Percentiles rank a stretch among this genome's conserved stretches.
Evolutionary conservation across 2,888 invertebrate species (phyloP).

Genomic region (Tipula helvola): DNA sequence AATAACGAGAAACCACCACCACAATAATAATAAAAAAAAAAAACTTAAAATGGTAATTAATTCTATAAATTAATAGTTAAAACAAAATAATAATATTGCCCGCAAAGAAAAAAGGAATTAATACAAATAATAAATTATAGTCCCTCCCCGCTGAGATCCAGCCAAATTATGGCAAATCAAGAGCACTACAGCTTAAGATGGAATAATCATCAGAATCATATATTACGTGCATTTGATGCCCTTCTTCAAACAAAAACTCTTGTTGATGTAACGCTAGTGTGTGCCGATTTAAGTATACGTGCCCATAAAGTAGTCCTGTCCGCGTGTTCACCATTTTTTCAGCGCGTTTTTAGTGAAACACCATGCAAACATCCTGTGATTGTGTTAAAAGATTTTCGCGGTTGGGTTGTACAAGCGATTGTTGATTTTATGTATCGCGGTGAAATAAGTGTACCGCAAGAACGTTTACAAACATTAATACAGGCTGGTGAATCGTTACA

Average conservation of each 20-base stretch:
- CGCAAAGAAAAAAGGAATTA: not conserved
- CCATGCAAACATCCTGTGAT: constrained; percentile 91
- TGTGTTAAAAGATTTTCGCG: constrained; percentile 78
- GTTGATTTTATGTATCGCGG: constrained; percentile 92
- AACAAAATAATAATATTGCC: not conserved
- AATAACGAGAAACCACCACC: constrained; percentile 10
- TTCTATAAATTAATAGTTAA: not conserved
- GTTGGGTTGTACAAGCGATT: constrained; percentile 79
- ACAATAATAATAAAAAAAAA: not conserved
- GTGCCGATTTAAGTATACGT: constrained; percentile 70
- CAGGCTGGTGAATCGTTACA: constrained; percentile 80
- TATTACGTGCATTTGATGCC: constrained; percentile 79
- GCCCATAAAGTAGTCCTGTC: constrained; percentile 88
- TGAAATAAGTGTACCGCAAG: constrained; percentile 78
- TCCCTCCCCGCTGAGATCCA: not conserved
- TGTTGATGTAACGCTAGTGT: constrained; percentile 83
- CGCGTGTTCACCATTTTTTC: constrained; percentile 80
- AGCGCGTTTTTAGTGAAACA: constrained; percentile 77
- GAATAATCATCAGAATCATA: constrained; percentile 87
- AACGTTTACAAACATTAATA: constrained; percentile 69
- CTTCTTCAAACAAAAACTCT: constrained; percentile 74
- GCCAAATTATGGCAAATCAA: constrained; percentile 37
- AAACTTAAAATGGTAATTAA: not conserved
- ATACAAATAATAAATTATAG: not conserved
- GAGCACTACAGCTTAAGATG: constrained; percentile 86